These are phyloP conservation scores for Drosophila ficusphila DNA, from an alignment of 1,140 invertebrate species.

Conservation along the genomic window DNA sequence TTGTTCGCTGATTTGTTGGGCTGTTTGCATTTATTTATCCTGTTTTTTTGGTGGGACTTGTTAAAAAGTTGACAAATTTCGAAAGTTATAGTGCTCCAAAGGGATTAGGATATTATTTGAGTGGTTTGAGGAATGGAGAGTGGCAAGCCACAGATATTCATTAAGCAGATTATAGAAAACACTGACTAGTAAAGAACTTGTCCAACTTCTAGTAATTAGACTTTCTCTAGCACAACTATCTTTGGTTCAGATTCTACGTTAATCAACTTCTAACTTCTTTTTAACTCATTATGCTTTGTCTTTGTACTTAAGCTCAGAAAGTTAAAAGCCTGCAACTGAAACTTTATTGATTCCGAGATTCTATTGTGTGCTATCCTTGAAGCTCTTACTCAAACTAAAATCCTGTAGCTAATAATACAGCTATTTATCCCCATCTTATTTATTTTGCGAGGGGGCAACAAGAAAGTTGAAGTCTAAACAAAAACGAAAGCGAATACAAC, in stretches of 20 bases:
- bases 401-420: conserved; percentile 8
- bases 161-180: too few relatives aligned
- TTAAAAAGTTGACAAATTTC: conserved; percentile 36
- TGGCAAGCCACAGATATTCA: not conserved
- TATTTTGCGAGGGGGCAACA: not conserved
- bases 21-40: conserved; percentile 29
- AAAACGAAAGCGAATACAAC: conserved; percentile 25
- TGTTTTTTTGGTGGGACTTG: conserved; percentile 3
- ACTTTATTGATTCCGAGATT: conserved; percentile 4
- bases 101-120: conserved; percentile 4
- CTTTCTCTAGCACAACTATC: too few relatives aligned
- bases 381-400: not conserved
- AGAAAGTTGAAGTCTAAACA: conserved; percentile 21
- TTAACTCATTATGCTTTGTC: not conserved
- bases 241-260: too few relatives aligned
- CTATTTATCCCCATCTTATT: conserved; percentile 5
- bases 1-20: conserved; percentile 36
- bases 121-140: not conserved
- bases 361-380: not conserved
- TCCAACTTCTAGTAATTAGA: too few relatives aligned
- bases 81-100: conserved; percentile 22
- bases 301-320: not conserved
- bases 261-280: not conserved
- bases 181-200: not conserved
- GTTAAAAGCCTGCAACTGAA: not conserved